phyloP scores from a whole-genome alignment of 2,888 invertebrate genomes.

The Sphecodes monilicornis region DNA sequence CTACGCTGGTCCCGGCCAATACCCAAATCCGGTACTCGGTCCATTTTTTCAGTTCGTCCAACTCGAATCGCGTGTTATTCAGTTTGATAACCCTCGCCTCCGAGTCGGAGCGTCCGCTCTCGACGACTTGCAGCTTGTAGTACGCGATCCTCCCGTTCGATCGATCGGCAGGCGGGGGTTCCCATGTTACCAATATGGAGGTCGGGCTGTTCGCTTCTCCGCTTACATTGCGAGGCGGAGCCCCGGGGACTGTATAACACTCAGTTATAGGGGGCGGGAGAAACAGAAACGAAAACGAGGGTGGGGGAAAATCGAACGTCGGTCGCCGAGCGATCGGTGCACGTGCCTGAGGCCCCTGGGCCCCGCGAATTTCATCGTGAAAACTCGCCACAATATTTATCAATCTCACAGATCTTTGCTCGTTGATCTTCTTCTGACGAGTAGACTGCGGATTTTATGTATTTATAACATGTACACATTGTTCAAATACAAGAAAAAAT shows the following conservation, averaged over 20 bases:
- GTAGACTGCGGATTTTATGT: too few relatives aligned
- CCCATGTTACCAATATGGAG: constrained; percentile 95
- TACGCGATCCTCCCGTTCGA: constrained; percentile 97
- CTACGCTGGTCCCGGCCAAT: constrained; percentile 97
- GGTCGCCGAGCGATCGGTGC: constrained; percentile 54
- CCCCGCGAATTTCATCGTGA: background rate
- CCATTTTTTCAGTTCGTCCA: constrained; percentile 97
- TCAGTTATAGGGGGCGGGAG: constrained; percentile 85
- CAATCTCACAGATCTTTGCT: background rate
- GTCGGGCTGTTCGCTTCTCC: constrained; percentile 95
- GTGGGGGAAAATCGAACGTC: constrained; percentile 28
- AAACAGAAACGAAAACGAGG: constrained; percentile 63
- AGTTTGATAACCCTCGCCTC: constrained; percentile 93
- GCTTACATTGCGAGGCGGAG: constrained; percentile 97
- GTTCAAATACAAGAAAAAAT: too few relatives aligned
- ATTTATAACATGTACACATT: too few relatives aligned
- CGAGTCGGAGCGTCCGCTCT: constrained; percentile 93
- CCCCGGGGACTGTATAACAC: constrained; percentile 94
- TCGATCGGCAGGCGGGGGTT: constrained; percentile 95
- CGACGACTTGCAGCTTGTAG: constrained; percentile 97
- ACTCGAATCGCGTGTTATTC: constrained; percentile 91
- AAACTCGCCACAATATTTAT: background rate
- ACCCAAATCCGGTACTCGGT: constrained; percentile 99
- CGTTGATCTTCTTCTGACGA: background rate
- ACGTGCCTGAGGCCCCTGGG: constrained; percentile 21